Percentiles rank a stretch among this genome's conserved stretches.
Conservation (phyloP, 2,113 vertebrate species). For the Leptocoma aspasia region DNA sequence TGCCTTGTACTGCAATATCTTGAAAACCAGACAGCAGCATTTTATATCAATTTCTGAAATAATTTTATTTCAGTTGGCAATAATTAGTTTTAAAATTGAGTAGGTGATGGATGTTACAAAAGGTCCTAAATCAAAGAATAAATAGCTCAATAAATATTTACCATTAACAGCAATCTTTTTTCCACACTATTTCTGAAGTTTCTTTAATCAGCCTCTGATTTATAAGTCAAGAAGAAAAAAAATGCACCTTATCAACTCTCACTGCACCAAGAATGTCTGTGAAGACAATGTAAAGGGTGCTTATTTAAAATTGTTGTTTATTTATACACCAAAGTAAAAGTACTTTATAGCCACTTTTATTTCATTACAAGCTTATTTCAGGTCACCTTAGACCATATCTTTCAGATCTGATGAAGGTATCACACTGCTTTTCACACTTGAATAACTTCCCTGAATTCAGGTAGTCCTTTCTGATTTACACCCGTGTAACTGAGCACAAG, state of each 20-base stretch:
- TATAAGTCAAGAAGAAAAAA: not conserved
- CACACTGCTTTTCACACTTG: not conserved
- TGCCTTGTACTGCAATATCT: not conserved
- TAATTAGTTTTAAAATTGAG: not conserved
- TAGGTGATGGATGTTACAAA: not conserved
- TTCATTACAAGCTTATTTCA: not conserved
- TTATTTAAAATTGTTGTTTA: not conserved
- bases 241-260: not conserved
- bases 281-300: not conserved
- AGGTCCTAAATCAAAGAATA: not conserved
- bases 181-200: not conserved
- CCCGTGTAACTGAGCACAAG: not conserved
- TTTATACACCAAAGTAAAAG: not conserved
- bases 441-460: not conserved
- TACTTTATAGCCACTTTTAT: not conserved
- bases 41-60: not conserved
- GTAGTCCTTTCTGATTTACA: slow-evolving; percentile 6
- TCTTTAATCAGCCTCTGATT: not conserved
- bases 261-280: not conserved
- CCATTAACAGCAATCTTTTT: not conserved
- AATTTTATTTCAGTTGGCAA: not conserved
- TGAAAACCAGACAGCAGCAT: not conserved
- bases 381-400: not conserved
- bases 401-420: not conserved
- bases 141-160: not conserved